Evolutionary conservation across 2,797 vertebrate species (phyloP).

Genomic region (Onychomys leucogaster): DNA sequence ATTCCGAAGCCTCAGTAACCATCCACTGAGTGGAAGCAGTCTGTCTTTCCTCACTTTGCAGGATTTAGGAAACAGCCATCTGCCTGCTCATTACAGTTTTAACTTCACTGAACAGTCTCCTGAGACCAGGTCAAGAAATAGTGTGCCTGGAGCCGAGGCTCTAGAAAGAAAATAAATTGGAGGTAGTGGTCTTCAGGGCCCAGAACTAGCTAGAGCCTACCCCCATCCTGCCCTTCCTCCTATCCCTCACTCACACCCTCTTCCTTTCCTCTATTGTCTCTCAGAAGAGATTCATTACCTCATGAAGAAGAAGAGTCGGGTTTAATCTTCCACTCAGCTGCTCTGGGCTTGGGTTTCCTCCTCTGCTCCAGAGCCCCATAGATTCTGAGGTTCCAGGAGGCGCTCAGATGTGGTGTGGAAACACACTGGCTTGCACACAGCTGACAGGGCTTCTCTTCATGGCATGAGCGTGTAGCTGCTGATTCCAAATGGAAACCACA

Average conservation of each 20-base stretch:
- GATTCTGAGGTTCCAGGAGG: not conserved
- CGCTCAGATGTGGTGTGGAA: constrained; percentile 51
- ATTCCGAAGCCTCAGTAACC: not conserved
- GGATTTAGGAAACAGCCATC: not conserved
- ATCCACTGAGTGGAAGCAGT: not conserved
- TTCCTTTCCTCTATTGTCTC: constrained; percentile 14
- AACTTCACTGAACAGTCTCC: constrained; percentile 50
- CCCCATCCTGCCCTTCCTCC: constrained; percentile 42
- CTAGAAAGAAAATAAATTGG: constrained; percentile 36
- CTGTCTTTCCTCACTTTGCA: not conserved
- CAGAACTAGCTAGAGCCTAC: constrained; percentile 29
- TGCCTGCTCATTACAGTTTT: not conserved
- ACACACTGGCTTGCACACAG: constrained; percentile 19
- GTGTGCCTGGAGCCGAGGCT: constrained; percentile 16
- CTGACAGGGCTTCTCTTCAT: constrained; percentile 17
- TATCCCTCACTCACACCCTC: not conserved
- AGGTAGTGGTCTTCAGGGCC: not conserved
- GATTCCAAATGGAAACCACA: constrained; percentile 44
- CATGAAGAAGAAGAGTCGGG: constrained; percentile 69
- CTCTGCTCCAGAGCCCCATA: constrained; percentile 41
- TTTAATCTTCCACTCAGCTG: constrained; percentile 78
- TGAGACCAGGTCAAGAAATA: constrained; percentile 31
- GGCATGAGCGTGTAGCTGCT: constrained; percentile 14
- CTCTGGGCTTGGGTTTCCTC: constrained; percentile 60
- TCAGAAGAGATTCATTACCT: constrained; percentile 53